Evolutionary conservation across 1,140 invertebrate genomes (phyloP).

Genomic region (Temnothorax curvispinosus): DNA sequence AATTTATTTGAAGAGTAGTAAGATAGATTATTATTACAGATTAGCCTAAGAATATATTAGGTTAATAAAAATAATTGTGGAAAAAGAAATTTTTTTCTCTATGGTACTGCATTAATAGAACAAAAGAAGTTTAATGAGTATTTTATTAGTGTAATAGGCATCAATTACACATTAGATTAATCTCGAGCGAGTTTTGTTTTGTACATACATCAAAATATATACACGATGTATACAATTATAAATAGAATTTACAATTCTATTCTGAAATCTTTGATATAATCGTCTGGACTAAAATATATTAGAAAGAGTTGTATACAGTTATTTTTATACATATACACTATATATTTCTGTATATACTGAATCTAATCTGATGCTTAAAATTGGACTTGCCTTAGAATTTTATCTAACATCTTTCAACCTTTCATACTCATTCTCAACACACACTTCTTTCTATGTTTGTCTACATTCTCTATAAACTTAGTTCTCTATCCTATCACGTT

Average conservation of each 20-base stretch:
- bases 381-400: not conserved
- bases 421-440: not conserved
- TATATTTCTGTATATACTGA: not conserved
- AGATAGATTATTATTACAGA: not conserved
- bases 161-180: not conserved
- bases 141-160: not conserved
- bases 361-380: conserved; percentile 2
- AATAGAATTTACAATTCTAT: conserved; percentile 1
- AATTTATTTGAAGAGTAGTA: not conserved
- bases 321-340: not conserved
- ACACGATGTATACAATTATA: not conserved
- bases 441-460: not conserved
- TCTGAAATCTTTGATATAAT: not conserved
- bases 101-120: not conserved
- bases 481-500: not conserved
- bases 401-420: not conserved
- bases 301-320: not conserved
- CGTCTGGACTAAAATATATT: not conserved
- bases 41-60: not conserved
- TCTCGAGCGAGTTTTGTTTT: no score
- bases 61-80: not conserved
- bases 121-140: not conserved
- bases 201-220: not conserved
- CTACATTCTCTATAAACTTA: not conserved
- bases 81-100: not conserved